Conservation (phyloP, 2,888 invertebrate genomes). For the Chesias legatella region DNA sequence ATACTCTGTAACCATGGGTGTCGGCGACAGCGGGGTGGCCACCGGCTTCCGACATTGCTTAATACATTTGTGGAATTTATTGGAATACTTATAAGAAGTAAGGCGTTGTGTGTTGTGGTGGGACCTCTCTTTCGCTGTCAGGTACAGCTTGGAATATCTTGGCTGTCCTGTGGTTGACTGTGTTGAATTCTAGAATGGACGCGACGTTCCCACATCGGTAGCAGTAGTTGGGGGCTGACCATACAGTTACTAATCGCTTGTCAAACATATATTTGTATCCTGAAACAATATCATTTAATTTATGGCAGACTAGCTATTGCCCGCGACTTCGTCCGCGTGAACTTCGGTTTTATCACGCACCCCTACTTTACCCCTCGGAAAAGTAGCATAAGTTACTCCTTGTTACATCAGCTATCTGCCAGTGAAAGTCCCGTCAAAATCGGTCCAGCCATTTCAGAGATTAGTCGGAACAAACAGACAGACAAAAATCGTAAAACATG, state of each 20-base stretch:
- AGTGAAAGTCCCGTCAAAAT: too few species aligned
- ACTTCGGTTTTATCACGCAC: too few species aligned
- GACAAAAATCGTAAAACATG: too few species aligned
- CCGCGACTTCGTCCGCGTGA: too few species aligned
- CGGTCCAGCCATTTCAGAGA: too few species aligned
- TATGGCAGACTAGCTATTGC: too few species aligned
- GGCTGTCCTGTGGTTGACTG: constrained; percentile 87
- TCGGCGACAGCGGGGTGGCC: constrained; percentile 6
- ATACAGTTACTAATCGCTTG: constrained; percentile 97
- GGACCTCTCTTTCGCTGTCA: constrained; percentile 95
- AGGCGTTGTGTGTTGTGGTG: constrained; percentile 94
- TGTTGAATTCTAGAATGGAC: constrained; percentile 94
- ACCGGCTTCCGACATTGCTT: too few species aligned
- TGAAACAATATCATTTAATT: too few species aligned
- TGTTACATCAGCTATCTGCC: too few species aligned
- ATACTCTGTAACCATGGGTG: constrained; percentile 30
- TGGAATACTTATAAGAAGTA: constrained; percentile 91
- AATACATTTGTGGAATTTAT: constrained; percentile 42
- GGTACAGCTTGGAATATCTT: constrained; percentile 98
- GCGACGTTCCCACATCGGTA: constrained; percentile 99
- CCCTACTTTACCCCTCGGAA: too few species aligned
- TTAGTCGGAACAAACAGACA: too few species aligned
- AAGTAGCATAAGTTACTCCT: too few species aligned
- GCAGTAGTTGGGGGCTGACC: constrained; percentile 99
- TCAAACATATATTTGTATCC: constrained; percentile 99